phyloP scores from a whole-genome alignment of 2,113 vertebrate species.

The Mugil cephalus region DNA sequence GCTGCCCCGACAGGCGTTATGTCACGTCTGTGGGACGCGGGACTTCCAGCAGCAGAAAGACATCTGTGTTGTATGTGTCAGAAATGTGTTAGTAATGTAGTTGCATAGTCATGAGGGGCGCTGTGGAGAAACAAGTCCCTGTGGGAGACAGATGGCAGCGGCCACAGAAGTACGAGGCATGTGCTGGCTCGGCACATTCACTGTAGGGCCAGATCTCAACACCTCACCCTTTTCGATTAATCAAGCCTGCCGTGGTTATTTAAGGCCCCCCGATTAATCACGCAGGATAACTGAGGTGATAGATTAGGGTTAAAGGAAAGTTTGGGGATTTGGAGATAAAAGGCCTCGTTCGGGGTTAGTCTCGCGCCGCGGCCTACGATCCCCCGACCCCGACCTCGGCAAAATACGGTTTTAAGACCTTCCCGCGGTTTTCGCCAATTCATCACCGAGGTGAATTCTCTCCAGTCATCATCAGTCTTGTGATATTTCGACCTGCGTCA shows the following conservation, averaged over 20 bases:
- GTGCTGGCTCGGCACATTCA: constrained; percentile 82
- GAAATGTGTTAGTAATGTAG: constrained; percentile 67
- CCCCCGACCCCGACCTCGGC: constrained; percentile 1
- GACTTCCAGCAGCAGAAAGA: constrained; percentile 47
- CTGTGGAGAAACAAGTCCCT: constrained; percentile 70
- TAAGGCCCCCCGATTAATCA: constrained; percentile 85
- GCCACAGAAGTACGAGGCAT: constrained; percentile 75
- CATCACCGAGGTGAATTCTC: constrained; percentile 29
- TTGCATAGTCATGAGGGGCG: constrained; percentile 58
- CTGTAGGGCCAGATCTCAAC: constrained; percentile 79
- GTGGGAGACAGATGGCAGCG: constrained; percentile 84
- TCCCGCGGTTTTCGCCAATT: constrained; percentile 1
- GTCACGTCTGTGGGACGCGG: constrained; percentile 12
- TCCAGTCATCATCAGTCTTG: constrained; percentile 34
- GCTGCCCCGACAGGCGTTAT: constrained; percentile 16
- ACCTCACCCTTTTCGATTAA: constrained; percentile 81
- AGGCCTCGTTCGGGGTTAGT: constrained; percentile 48
- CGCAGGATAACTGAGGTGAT: constrained; percentile 75
- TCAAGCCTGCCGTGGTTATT: constrained; percentile 83
- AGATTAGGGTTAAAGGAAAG: constrained; percentile 86
- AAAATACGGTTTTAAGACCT: constrained; percentile 5
- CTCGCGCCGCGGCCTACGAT: constrained; percentile 25
- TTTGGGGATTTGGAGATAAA: constrained; percentile 70
- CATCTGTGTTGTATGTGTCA: constrained; percentile 63
- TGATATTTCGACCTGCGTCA: constrained; percentile 36